phyloP scores from a whole-genome alignment of 2,113 vertebrate genomes.

The Protobothrops mucrosquamatus region DNA sequence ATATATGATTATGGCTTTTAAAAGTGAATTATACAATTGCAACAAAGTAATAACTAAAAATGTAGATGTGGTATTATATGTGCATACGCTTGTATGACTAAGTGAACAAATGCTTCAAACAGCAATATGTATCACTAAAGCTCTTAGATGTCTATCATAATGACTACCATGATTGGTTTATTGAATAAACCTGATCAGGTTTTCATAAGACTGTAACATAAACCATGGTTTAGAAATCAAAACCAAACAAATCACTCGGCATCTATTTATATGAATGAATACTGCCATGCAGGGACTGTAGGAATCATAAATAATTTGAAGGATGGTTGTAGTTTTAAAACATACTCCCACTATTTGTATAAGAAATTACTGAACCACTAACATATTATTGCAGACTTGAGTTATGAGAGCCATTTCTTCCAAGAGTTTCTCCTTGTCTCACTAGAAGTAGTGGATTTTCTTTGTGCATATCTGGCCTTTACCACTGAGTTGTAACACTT shows the following conservation, averaged over 20 bases:
- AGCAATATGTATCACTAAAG: not conserved
- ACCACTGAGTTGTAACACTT: not conserved
- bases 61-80: not conserved
- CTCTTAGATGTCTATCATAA: not conserved
- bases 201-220: not conserved
- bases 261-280: not conserved
- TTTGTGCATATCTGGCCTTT: not conserved
- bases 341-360: not conserved
- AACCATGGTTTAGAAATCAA: not conserved
- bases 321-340: not conserved
- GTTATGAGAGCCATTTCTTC: not conserved
- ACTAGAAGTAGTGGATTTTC: not conserved
- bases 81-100: not conserved
- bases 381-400: not conserved
- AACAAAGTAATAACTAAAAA: not conserved
- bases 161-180: not conserved
- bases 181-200: not conserved
- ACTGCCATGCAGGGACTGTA: not conserved
- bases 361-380: not conserved
- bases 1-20: not conserved
- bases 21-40: not conserved
- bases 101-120: not conserved
- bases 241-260: not conserved
- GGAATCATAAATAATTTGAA: not conserved
- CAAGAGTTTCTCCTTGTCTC: not conserved